A percentile compares a stretch with the other conserved stretches of the same genome.
Conservation (phyloP, 2,797 vertebrate genomes). For the Enoplosus armatus region DNA sequence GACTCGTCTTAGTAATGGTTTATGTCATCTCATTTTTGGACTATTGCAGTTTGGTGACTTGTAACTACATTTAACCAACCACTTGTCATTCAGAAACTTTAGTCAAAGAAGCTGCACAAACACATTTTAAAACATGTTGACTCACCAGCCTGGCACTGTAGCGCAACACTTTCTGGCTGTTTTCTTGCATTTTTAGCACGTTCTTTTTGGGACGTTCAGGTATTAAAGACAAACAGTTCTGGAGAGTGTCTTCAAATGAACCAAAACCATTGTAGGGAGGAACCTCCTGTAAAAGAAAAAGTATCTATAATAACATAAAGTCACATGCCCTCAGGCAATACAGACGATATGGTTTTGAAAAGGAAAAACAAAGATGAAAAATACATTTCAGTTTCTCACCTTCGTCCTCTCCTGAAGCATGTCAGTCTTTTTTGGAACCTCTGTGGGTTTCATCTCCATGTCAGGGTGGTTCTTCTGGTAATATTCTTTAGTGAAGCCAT, state of each 20-base stretch:
- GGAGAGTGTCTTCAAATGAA: slow-evolving; percentile 91
- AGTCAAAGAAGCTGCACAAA: background rate
- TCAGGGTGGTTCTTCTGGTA: slow-evolving; percentile 89
- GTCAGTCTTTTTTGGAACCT: slow-evolving; percentile 73
- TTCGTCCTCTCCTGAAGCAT: slow-evolving; percentile 66
- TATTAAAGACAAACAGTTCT: slow-evolving; percentile 91
- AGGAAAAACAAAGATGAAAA: background rate
- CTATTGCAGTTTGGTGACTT: background rate
- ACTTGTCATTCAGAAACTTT: background rate
- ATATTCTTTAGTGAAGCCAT: slow-evolving; percentile 90
- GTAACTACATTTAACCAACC: background rate
- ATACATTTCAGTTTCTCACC: slow-evolving; percentile 79
- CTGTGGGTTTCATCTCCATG: slow-evolving; percentile 80
- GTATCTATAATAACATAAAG: background rate
- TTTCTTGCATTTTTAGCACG: slow-evolving; percentile 89
- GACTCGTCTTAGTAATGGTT: background rate
- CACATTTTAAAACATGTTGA: background rate
- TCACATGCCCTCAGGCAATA: background rate
- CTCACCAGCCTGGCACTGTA: slow-evolving; percentile 91
- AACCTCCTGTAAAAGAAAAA: slow-evolving; percentile 80
- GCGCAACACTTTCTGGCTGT: slow-evolving; percentile 88
- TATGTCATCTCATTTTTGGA: background rate
- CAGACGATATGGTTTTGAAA: background rate
- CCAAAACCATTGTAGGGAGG: slow-evolving; percentile 96
- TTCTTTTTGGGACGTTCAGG: slow-evolving; percentile 90